Evolutionary conservation across 2,888 invertebrate species (phyloP), one percentile per base, ranked within the genome.

Genomic region (Drosophila bunnanda): DNA sequence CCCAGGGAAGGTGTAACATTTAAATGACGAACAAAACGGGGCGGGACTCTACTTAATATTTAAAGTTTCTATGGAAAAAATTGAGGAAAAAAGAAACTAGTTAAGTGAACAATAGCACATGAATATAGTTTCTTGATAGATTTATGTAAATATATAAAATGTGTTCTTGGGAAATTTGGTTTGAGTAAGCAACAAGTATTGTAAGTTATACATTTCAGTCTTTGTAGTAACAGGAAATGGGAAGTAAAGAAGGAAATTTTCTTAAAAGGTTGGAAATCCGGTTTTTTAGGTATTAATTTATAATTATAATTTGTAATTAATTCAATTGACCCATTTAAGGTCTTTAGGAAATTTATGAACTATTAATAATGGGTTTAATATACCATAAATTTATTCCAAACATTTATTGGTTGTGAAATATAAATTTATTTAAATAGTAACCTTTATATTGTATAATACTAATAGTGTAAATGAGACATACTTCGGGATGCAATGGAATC

Each of bases 1-100:
- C 39, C 56, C 50, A 10, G 50, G 41, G 12, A 52, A 66, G 67
- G 67, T 67, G 67, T 67, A 67, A 67, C 56, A 41, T 66, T 67
- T 48, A 66, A 66, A 54, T 66, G 65, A 20, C 44, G 36, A 30
- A 46, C 64, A 46, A 54, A 54, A 48, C 56, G 22, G 46, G 66
- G 66, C 20, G 66, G 39, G 46, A 38, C 46, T 32, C 32, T 22
- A 61, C 55, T 65, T 34, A 67, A 34, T 36, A 54, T 32, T 48
- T 50, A 17, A 59, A 22, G 22, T 38, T 66, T 62, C 38, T 34
- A 38, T 39, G 64, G 43, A 44, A 52, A 54, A 39, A 38, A 36
- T 32, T 38, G 12, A 20, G 28, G 36, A 39, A 48, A 48, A 50
- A 32, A 20, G 32, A 50, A 58, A 61, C 64, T 34, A 50, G 64